Conservation (phyloP, 2,888 invertebrate species). For the Oasisia sp. region DNA sequence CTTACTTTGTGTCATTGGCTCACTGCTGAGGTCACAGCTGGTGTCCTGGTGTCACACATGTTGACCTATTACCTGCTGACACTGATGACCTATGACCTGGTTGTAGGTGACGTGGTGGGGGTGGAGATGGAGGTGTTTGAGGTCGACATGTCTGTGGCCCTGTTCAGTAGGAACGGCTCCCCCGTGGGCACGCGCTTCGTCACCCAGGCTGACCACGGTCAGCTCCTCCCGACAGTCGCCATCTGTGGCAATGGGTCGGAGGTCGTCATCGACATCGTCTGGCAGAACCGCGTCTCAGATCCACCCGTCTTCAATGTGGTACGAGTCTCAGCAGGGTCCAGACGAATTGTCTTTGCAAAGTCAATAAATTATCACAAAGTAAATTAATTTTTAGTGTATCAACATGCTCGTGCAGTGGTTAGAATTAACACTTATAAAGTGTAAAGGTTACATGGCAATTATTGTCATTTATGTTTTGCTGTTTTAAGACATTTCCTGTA, state of each 20-base stretch:
- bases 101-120: slow-evolving; percentile 54
- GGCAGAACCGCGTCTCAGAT: slow-evolving; percentile 53
- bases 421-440: background rate
- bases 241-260: slow-evolving; percentile 57
- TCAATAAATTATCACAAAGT: background rate
- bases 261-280: slow-evolving; percentile 54
- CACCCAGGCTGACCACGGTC: slow-evolving; percentile 42
- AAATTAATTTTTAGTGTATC: background rate
- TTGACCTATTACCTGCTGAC: background rate
- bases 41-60: background rate
- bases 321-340: slow-evolving; percentile 33
- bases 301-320: slow-evolving; percentile 50
- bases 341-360: background rate
- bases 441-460: background rate
- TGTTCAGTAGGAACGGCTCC: slow-evolving; percentile 54
- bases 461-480: too few relatives aligned
- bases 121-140: slow-evolving; percentile 52
- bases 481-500: too few relatives aligned
- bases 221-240: slow-evolving; percentile 57
- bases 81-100: slow-evolving; percentile 17
- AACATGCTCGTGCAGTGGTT: background rate
- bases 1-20: too few relatives aligned
- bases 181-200: slow-evolving; percentile 54
- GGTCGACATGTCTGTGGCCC: slow-evolving; percentile 48
- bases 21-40: too few relatives aligned